Evolutionary conservation across 2,113 vertebrate species (phyloP).

Genomic region (Plestiodon gilberti): DNA sequence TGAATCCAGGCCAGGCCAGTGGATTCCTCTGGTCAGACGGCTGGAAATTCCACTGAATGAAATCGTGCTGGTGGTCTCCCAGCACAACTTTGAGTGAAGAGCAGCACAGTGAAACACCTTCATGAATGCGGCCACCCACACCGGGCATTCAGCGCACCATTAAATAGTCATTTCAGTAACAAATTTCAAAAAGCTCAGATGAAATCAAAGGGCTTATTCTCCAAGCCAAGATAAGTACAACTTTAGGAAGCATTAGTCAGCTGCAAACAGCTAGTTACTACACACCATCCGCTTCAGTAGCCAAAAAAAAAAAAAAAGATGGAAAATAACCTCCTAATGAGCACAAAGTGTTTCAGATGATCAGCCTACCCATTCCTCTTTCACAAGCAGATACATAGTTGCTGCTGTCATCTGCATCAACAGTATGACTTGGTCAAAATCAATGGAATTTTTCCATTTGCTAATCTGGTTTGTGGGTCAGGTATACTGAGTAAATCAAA

Average conservation of each 20-base stretch:
- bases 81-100: constrained; percentile 56
- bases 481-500: neutral
- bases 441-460: neutral
- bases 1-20: constrained; percentile 72
- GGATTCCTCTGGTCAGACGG: constrained; percentile 77
- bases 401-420: constrained; percentile 26
- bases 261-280: constrained; percentile 44
- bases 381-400: constrained; percentile 39
- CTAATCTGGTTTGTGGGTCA: no score
- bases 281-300: constrained; percentile 31
- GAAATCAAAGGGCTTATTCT: constrained; percentile 73
- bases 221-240: constrained; percentile 49
- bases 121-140: constrained; percentile 82
- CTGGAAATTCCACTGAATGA: constrained; percentile 76
- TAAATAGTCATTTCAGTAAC: constrained; percentile 70
- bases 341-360: constrained; percentile 44
- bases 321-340: constrained; percentile 43
- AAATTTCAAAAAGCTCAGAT: constrained; percentile 59
- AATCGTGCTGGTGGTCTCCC: constrained; percentile 78
- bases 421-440: neutral
- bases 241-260: constrained; percentile 35
- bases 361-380: constrained; percentile 38
- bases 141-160: constrained; percentile 59
- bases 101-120: constrained; percentile 71
- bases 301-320: neutral